Percentiles rank a stretch among this genome's conserved stretches.
Conservation (phyloP, 1,140 invertebrate genomes). For the Ostrea edulis region DNA sequence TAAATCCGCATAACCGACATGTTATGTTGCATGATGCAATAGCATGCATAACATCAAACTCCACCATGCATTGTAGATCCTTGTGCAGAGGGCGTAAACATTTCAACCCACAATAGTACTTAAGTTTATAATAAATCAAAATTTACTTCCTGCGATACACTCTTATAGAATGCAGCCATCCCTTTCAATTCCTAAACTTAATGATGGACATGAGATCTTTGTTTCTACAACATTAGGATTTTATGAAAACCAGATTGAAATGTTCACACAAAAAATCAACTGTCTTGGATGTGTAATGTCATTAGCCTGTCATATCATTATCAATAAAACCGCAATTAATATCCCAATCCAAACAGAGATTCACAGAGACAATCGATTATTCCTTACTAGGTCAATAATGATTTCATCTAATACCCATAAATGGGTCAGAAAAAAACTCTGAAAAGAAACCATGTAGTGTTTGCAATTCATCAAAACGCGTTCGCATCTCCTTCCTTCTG, state of each 20-base stretch:
- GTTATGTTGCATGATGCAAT: too few species aligned
- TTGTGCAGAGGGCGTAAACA: too few species aligned
- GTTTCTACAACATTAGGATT: too few species aligned
- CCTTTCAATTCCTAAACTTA: too few species aligned
- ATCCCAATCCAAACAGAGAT: conserved; percentile 1
- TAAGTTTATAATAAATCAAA: too few species aligned
- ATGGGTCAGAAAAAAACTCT: conserved; percentile 6
- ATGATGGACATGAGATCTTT: too few species aligned
- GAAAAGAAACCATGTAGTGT: not conserved
- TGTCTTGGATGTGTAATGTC: not conserved
- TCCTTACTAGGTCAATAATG: not conserved
- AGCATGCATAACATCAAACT: too few species aligned
- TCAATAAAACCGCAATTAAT: not conserved
- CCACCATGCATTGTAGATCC: too few species aligned
- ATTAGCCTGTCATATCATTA: not conserved
- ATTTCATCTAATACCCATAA: not conserved
- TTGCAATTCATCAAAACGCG: not conserved
- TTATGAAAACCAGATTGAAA: not conserved
- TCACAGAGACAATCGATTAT: conserved; percentile 17
- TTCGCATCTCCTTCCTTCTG: not conserved
- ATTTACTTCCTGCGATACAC: too few species aligned
- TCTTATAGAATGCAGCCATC: too few species aligned
- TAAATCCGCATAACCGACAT: too few species aligned
- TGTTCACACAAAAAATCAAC: conserved; percentile 30
- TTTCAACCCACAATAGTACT: too few species aligned